Conservation (phyloP, 2,888 invertebrate genomes). For the Mythimna ferrago region DNA sequence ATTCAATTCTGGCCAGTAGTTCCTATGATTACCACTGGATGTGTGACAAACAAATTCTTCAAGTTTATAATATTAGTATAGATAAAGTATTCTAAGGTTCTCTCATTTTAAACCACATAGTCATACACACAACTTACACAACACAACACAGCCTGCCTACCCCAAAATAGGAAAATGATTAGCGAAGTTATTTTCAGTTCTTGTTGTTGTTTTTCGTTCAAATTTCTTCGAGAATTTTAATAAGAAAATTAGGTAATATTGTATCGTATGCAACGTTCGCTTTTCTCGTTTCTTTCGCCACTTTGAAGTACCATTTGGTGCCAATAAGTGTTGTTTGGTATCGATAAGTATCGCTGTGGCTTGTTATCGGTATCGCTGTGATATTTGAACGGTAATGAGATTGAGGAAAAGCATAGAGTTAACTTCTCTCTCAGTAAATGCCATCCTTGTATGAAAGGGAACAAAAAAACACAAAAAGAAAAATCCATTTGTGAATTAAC, state of each 20-base stretch:
- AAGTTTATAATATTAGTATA: too few species aligned
- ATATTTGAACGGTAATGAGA: conserved; percentile 47
- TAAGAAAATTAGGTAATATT: conserved; percentile 28
- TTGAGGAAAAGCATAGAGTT: conserved; percentile 2
- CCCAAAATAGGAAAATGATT: conserved; percentile 50
- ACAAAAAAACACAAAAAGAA: too few species aligned
- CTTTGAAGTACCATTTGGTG: conserved; percentile 26
- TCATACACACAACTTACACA: too few species aligned
- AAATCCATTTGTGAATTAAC: too few species aligned
- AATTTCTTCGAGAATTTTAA: conserved; percentile 64
- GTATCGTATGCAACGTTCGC: conserved; percentile 31
- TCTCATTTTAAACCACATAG: too few species aligned
- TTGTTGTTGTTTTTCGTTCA: conserved; percentile 44
- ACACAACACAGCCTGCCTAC: conserved; percentile 32
- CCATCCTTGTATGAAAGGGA: too few species aligned
- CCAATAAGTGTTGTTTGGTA: conserved; percentile 34
- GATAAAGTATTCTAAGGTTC: too few species aligned
- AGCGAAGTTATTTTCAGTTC: conserved; percentile 35
- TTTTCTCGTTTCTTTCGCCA: conserved; percentile 1
- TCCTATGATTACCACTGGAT: too few species aligned
- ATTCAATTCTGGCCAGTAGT: too few species aligned
- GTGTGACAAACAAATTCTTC: too few species aligned
- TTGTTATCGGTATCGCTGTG: conserved; percentile 13
- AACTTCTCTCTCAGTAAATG: too few species aligned
- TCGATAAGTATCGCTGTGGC: conserved; percentile 8